Evolutionary conservation across 2,113 vertebrate species (phyloP).

Genomic region (Malurus elegans): DNA sequence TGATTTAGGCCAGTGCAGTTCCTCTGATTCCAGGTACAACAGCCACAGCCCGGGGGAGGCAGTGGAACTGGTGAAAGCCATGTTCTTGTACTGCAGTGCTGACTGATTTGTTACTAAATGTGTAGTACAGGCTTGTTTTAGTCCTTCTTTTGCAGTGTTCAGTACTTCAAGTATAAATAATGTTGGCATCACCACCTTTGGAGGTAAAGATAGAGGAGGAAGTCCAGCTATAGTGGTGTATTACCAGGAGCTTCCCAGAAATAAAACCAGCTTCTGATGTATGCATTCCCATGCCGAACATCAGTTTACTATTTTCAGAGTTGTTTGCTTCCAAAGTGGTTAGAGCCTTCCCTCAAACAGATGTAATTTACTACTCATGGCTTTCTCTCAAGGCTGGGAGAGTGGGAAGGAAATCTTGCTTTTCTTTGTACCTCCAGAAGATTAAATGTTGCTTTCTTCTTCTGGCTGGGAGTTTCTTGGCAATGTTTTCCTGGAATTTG

Average conservation of each 20-base stretch:
- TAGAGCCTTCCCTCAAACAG: conserved; percentile 4
- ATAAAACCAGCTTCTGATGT: background rate
- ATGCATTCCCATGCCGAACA: background rate
- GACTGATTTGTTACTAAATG: background rate
- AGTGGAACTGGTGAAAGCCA: background rate
- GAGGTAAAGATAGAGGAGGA: background rate
- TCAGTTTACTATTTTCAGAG: conserved; percentile 11
- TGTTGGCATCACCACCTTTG: background rate
- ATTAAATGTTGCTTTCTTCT: conserved; percentile 4
- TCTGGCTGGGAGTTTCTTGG: background rate
- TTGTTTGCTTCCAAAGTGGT: conserved; percentile 6
- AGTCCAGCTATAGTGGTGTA: background rate
- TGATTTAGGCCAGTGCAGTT: background rate
- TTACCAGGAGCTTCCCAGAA: conserved; percentile 6
- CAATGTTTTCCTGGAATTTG: background rate
- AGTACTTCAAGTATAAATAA: background rate
- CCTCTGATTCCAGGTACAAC: background rate
- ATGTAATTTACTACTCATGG: background rate
- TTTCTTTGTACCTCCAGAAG: background rate
- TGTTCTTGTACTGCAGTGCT: background rate
- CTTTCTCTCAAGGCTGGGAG: background rate
- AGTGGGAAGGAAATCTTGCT: background rate
- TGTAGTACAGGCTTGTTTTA: background rate
- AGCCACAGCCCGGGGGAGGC: rapidly evolving
- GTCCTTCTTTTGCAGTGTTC: background rate